These are phyloP conservation scores for Helicolenus hilgendorfi DNA, from an alignment of 2,797 vertebrate genomes.

Conservation along the genomic window DNA sequence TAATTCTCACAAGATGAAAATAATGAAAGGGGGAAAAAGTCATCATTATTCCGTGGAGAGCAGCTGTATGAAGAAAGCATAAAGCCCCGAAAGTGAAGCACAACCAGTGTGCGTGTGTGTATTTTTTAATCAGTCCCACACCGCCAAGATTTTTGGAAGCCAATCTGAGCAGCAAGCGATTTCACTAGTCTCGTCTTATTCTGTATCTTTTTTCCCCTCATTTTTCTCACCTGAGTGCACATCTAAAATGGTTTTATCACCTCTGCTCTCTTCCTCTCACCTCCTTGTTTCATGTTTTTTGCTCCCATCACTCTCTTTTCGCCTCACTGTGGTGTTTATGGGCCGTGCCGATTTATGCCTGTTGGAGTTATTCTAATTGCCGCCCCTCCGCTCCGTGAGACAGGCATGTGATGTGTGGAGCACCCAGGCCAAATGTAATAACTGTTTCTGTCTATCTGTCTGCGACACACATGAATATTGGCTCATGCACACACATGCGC, in stretches of 20 bases:
- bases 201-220: not conserved
- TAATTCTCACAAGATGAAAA: not conserved
- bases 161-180: not conserved
- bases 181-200: not conserved
- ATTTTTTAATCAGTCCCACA: conserved; percentile 28
- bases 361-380: conserved; percentile 58
- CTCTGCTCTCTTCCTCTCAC: conserved; percentile 27
- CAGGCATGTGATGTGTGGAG: conserved; percentile 32
- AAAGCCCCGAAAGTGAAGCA: not conserved
- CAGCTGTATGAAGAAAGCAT: not conserved
- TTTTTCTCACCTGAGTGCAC: conserved; percentile 43
- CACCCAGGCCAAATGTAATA: conserved; percentile 34
- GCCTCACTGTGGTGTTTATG: conserved; percentile 37
- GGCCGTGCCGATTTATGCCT: conserved; percentile 56
- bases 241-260: conserved; percentile 62
- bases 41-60: not conserved
- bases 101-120: not conserved
- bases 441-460: conserved; percentile 30
- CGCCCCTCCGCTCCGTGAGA: conserved; percentile 24
- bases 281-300: conserved; percentile 32
- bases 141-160: conserved; percentile 31
- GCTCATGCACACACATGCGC: not conserved
- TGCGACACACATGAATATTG: not conserved
- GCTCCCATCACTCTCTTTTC: conserved; percentile 14
- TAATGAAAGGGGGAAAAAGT: not conserved